Evolutionary conservation across 2,888 invertebrate species (phyloP).

Genomic region (Macroteleia sp.): DNA sequence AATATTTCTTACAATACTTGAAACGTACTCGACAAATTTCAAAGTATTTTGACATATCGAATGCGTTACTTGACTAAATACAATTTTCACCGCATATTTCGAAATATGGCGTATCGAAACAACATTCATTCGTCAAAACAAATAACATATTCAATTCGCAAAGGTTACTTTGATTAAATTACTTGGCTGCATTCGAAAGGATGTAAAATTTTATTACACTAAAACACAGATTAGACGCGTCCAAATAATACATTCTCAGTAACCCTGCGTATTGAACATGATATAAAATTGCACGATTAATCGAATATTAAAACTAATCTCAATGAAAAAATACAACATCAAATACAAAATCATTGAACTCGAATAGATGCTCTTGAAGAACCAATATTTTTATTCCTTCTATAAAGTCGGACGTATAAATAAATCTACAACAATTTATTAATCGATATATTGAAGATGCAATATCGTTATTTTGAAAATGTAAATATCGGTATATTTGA

Average conservation of each 20-base stretch:
- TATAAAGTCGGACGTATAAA: no score
- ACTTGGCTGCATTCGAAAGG: no score
- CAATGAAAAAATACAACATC: background rate
- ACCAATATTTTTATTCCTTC: no score
- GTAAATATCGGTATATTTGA: no score
- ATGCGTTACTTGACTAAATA: slow-evolving; percentile 9
- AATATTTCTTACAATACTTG: background rate
- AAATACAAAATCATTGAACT: slow-evolving; percentile 2
- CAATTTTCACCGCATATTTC: background rate
- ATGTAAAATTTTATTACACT: no score
- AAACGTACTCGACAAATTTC: background rate
- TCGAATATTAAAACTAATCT: background rate
- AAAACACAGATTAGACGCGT: no score
- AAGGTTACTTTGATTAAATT: no score
- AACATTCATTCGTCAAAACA: slow-evolving; percentile 34
- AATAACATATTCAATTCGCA: no score
- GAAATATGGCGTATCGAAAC: slow-evolving; percentile 24
- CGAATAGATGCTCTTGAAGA: no score
- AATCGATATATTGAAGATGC: background rate
- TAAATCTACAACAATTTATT: no score
- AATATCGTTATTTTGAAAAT: background rate
- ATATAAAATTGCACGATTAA: slow-evolving; percentile 44
- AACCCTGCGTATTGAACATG: no score
- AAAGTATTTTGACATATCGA: slow-evolving; percentile 41
- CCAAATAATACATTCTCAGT: no score